phyloP scores from a whole-genome alignment of 2,888 invertebrate species.

The Napeogenes inachia region DNA sequence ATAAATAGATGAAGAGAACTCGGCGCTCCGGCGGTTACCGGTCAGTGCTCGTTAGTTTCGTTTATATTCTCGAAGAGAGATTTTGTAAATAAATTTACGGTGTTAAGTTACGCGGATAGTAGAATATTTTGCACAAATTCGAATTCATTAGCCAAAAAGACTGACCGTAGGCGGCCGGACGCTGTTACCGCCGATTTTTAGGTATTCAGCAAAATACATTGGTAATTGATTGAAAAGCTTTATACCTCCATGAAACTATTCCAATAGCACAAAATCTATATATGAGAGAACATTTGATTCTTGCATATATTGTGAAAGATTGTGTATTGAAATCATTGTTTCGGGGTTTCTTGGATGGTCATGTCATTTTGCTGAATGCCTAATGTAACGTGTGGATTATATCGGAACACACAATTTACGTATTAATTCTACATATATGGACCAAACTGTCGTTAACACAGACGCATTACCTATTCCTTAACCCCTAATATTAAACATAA shows the following conservation, averaged over 20 bases:
- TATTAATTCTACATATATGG: slow-evolving; percentile 73
- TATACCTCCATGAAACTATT: slow-evolving; percentile 20
- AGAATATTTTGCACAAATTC: slow-evolving; percentile 77
- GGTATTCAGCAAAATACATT: slow-evolving; percentile 51
- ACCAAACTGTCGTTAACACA: slow-evolving; percentile 76
- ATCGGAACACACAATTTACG: slow-evolving; percentile 61
- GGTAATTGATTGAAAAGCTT: neutral
- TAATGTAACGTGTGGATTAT: slow-evolving; percentile 51
- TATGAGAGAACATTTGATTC: slow-evolving; percentile 11
- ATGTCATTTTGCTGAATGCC: slow-evolving; percentile 50
- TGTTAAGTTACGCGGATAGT: slow-evolving; percentile 71
- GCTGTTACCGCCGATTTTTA: slow-evolving; percentile 57
- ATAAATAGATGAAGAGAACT: slow-evolving; percentile 33
- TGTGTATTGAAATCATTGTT: slow-evolving; percentile 16
- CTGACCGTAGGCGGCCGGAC: slow-evolving; percentile 75
- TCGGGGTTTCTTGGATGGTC: slow-evolving; percentile 18
- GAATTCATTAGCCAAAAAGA: slow-evolving; percentile 72
- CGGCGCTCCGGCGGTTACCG: slow-evolving; percentile 71
- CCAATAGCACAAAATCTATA: slow-evolving; percentile 22
- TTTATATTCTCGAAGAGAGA: slow-evolving; percentile 55
- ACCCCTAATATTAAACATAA: slow-evolving; percentile 69
- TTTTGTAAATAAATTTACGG: slow-evolving; percentile 71
- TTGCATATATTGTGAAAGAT: slow-evolving; percentile 16
- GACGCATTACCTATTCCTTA: slow-evolving; percentile 69
- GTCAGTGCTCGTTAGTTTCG: slow-evolving; percentile 70